Percentiles rank a stretch among this genome's conserved stretches.
These are phyloP conservation scores for Malacoraja senta DNA, from an alignment of 2,797 vertebrate genomes.

Conservation along the genomic window DNA sequence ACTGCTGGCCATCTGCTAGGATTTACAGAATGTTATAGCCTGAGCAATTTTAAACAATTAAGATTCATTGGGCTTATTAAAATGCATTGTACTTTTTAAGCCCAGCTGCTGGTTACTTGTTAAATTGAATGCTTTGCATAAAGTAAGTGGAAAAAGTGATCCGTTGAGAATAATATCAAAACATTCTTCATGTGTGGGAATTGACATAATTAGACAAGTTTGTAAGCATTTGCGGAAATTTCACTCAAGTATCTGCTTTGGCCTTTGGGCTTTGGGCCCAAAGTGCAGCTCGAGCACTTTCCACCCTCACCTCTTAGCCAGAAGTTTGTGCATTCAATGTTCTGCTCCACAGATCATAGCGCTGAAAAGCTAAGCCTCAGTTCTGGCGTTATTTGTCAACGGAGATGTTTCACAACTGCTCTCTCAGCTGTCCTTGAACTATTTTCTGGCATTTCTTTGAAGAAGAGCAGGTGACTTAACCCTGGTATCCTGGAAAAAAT, in stretches of 20 bases:
- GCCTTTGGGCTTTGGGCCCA: background rate
- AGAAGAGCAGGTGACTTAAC: no score
- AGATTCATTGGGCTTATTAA: background rate
- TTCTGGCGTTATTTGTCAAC: no score
- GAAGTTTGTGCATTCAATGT: no score
- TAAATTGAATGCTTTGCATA: background rate
- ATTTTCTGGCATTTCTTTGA: no score
- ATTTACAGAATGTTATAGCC: slow-evolving; percentile 23
- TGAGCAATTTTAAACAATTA: slow-evolving; percentile 28
- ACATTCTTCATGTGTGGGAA: background rate
- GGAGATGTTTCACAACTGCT: no score
- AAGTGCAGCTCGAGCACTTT: no score
- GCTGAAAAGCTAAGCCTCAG: no score
- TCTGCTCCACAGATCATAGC: no score
- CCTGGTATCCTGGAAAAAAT: no score
- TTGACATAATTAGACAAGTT: background rate
- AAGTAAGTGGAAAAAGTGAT: background rate
- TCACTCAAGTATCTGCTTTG: background rate
- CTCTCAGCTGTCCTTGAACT: no score
- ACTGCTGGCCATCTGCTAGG: slow-evolving; percentile 2
- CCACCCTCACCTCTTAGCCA: no score
- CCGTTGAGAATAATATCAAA: background rate
- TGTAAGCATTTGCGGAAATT: background rate
- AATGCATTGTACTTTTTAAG: slow-evolving; percentile 31
- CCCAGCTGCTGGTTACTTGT: background rate